Evolutionary conservation across 1,140 invertebrate genomes (phyloP), one percentile per base, ranked within the genome.

Genomic region (Colletes latitarsis): DNA sequence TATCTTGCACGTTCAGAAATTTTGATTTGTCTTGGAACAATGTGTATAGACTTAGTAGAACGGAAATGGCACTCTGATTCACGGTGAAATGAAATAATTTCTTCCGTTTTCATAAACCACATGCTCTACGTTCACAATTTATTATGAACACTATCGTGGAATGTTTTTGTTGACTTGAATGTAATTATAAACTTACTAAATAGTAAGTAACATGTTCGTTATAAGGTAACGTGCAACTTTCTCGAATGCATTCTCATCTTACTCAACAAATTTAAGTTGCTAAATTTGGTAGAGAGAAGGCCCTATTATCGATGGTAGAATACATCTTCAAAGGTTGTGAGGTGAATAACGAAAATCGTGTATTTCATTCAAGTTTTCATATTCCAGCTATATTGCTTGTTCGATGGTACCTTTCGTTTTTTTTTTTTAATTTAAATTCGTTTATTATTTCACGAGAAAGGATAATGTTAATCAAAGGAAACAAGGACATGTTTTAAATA

Each of bases 241-340:
- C 41, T 12, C 39, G 6, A 74, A 85, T 57, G 80, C 84, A 86
- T 89, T 92, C 91, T 91, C 89, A 67, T 93, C 92, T 91, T 82
- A 86, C 77, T 73, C 87, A 82, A 79, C 81, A 93, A 93, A 92
- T 93, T 93, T 92, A 92, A 89, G 81, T 63, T 17, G 83, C 86
- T 92, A 92, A 92, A 93, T 91, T 84, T 82, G 88, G 90, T 85
- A 92, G 91, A 93, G 90, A 92, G 91, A 90, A 90, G 80, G 88
- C 82, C 76, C 21, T 12, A 21, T 52, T 70, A 12, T 75, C n/a
- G 60, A 55, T 62, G 63, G 62, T 4, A n/a, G 15, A 43, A 39
- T 43, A 17, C n/a, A 46, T 15, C 14, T 12, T 62, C 14, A 12
- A 41, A 17, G 10, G 12, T 83, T 21, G 15, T 63, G 41, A 57